Percentiles rank a stretch among this genome's conserved stretches.
phyloP scores from a whole-genome alignment of 1,140 invertebrate species.

The Cepaea nemoralis region DNA sequence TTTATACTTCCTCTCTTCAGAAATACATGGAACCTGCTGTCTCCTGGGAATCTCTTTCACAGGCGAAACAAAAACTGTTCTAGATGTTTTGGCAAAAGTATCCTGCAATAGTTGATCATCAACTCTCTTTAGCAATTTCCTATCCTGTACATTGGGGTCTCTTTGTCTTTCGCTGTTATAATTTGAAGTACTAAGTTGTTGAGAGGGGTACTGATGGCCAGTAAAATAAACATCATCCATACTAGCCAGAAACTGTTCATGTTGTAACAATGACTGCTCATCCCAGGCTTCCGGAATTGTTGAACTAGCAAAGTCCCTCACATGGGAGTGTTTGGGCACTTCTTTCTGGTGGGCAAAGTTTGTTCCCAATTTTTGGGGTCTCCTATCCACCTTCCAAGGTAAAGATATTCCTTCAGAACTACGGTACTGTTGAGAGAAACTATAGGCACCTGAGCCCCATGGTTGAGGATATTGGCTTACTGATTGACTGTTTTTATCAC shows the following conservation, averaged over 20 bases:
- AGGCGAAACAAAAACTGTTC: neutral
- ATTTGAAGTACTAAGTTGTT: neutral
- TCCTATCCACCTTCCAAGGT: neutral
- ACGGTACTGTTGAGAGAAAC: neutral
- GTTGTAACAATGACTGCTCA: slow-evolving; percentile 29
- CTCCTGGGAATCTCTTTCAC: too few relatives aligned
- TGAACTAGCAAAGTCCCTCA: neutral
- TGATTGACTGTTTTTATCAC: too few relatives aligned
- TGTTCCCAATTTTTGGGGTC: neutral
- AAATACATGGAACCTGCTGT: too few relatives aligned
- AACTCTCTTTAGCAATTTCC: too few relatives aligned
- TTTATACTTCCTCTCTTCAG: too few relatives aligned
- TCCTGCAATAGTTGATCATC: too few relatives aligned
- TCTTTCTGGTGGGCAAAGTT: neutral
- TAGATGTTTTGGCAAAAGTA: neutral
- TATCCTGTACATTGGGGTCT: neutral
- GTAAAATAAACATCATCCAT: neutral
- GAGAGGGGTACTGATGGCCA: neutral
- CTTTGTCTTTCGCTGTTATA: neutral
- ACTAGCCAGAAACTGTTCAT: slow-evolving; percentile 32
- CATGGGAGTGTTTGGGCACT: neutral
- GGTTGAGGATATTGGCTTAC: neutral
- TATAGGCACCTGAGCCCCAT: slow-evolving; percentile 23
- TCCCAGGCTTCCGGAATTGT: neutral
- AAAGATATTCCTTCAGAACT: neutral